Conservation (phyloP, 2,113 vertebrate genomes). For the Syrmaticus mikado region DNA sequence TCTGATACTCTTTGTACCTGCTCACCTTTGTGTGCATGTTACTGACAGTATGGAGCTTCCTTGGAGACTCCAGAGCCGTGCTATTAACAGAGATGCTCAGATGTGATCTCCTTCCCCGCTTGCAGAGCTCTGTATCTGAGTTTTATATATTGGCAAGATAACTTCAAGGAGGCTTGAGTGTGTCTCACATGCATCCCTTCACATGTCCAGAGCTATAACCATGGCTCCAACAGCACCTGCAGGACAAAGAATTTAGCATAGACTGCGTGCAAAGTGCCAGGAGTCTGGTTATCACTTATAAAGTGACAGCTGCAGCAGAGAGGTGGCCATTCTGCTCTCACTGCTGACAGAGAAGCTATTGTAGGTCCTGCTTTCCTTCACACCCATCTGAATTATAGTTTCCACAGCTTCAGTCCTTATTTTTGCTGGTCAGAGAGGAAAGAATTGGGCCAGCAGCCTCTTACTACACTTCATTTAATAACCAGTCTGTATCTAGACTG, state of each 20-base stretch:
- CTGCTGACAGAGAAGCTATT: not conserved
- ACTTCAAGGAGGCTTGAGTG: not conserved
- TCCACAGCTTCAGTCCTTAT: not conserved
- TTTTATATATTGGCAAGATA: not conserved
- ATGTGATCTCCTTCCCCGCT: not conserved
- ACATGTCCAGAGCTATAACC: accelerated
- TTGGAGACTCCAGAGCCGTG: not conserved
- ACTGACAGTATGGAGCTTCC: accelerated
- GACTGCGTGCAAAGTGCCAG: not conserved
- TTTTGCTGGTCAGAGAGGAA: not conserved
- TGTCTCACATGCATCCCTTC: not conserved
- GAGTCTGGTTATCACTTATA: not conserved
- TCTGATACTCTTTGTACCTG: accelerated
- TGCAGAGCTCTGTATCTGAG: not conserved
- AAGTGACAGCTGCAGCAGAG: not conserved
- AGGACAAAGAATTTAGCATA: not conserved
- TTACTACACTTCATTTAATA: slow-evolving; percentile 21
- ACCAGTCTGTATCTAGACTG: slow-evolving; percentile 17
- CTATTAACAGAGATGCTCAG: not conserved
- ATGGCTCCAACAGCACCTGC: not conserved
- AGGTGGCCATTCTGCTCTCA: not conserved
- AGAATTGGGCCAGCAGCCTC: not conserved
- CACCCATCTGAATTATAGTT: not conserved
- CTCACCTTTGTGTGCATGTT: not conserved
- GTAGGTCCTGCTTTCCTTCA: not conserved